phyloP scores from a whole-genome alignment of 2,888 invertebrate species.

The Eristalis pertinax region DNA sequence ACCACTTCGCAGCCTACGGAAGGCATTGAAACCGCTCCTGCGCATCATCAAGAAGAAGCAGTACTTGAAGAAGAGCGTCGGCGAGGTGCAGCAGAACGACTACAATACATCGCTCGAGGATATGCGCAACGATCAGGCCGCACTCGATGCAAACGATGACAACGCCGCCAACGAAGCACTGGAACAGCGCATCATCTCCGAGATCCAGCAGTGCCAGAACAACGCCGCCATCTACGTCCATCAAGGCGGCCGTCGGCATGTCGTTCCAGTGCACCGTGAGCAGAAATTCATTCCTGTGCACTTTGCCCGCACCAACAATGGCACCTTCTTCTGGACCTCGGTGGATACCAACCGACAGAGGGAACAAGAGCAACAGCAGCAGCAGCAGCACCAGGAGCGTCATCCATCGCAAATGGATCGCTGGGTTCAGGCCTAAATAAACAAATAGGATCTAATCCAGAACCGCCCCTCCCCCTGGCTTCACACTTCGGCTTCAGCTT shows the following conservation, averaged over 20 bases:
- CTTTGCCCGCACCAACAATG: conserved; percentile 89
- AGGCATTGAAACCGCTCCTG: conserved; percentile 79
- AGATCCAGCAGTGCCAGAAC: conserved; percentile 86
- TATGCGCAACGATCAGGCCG: conserved; percentile 79
- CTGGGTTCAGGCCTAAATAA: conserved; percentile 79
- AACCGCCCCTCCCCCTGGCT: neutral
- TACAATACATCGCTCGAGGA: conserved; percentile 79
- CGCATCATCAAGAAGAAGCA: conserved; percentile 79
- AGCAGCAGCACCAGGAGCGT: conserved; percentile 74
- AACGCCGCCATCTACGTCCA: conserved; percentile 87
- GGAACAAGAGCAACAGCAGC: conserved; percentile 73
- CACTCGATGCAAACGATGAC: conserved; percentile 76
- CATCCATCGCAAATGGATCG: conserved; percentile 75
- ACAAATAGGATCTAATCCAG: neutral
- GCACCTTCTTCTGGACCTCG: conserved; percentile 92
- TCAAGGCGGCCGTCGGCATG: conserved; percentile 82
- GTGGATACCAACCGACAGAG: conserved; percentile 73
- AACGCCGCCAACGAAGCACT: conserved; percentile 87
- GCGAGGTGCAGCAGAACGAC: conserved; percentile 78
- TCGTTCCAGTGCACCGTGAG: conserved; percentile 77
- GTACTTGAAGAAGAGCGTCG: conserved; percentile 77
- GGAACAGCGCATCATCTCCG: conserved; percentile 88
- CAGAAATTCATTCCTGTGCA: conserved; percentile 85
- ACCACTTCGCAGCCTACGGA: conserved; percentile 78
- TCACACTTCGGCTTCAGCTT: no score